A percentile compares a stretch with the other conserved stretches of the same genome.
Evolutionary conservation across 2,888 invertebrate species (phyloP).

Genomic region (Athalia rosae): DNA sequence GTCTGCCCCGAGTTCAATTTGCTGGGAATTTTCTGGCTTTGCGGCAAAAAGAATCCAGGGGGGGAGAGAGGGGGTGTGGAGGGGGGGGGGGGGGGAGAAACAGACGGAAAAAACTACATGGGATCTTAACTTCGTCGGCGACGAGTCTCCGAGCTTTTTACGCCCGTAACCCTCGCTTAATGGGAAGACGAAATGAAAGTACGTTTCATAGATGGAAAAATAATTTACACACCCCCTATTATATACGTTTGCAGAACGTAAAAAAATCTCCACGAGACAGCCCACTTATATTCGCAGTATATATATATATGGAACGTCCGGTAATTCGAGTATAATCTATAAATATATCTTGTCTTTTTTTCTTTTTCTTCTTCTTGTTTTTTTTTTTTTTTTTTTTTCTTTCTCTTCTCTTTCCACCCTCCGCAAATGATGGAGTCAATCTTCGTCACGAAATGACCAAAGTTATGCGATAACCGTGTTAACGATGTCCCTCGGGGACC

Average conservation of each 20-base stretch:
- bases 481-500: conserved; percentile 52
- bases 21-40: too few relatives aligned
- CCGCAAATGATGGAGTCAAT: conserved; percentile 44
- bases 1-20: too few relatives aligned
- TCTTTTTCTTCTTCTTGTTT: background rate
- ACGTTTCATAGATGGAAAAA: conserved; percentile 1
- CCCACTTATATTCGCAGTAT: too few relatives aligned
- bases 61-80: too few relatives aligned
- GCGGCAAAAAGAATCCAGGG: too few relatives aligned
- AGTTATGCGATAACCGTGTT: conserved; percentile 58
- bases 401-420: conserved; percentile 10
- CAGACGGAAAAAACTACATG: background rate
- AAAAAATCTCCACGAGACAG: too few relatives aligned
- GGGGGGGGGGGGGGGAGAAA: background rate
- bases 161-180: conserved; percentile 11
- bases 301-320: too few relatives aligned
- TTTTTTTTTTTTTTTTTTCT: too few relatives aligned
- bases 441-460: conserved; percentile 44
- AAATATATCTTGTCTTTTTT: conserved; percentile 38
- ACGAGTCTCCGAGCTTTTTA: background rate
- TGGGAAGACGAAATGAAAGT: conserved; percentile 21
- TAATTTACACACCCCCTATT: too few relatives aligned
- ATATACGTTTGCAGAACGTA: too few relatives aligned
- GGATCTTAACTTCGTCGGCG: background rate
- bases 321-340: conserved; percentile 1